Evolutionary conservation across 2,113 vertebrate species (phyloP).

Genomic region (Poecile atricapillus): DNA sequence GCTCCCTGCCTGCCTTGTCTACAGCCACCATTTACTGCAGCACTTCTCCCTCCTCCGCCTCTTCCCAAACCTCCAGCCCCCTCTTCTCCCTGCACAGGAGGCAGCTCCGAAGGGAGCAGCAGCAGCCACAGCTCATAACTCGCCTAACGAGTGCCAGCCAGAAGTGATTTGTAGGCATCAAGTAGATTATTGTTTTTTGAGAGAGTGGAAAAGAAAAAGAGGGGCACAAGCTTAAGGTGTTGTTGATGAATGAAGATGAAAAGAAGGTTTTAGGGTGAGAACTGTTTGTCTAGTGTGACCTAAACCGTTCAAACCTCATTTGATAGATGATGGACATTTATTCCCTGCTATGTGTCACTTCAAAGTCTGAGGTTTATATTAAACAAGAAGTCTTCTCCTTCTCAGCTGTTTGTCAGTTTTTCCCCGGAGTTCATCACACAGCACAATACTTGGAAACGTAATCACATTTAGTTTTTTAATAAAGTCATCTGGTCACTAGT

Average conservation of each 20-base stretch:
- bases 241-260: constrained; percentile 55
- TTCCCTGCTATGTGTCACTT: constrained; percentile 43
- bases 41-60: background rate
- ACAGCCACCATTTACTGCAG: background rate
- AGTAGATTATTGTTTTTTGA: constrained; percentile 48
- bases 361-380: constrained; percentile 33
- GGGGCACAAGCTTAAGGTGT: constrained; percentile 31
- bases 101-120: background rate
- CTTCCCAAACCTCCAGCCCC: background rate
- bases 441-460: constrained; percentile 44
- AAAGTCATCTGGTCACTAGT: constrained; percentile 65
- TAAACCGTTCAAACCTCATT: constrained; percentile 40
- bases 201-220: constrained; percentile 19
- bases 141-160: constrained; percentile 27
- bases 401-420: constrained; percentile 5
- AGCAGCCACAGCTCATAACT: constrained; percentile 50
- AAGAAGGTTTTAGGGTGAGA: constrained; percentile 47
- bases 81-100: background rate
- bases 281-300: constrained; percentile 48
- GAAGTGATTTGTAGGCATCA: constrained; percentile 56
- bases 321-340: constrained; percentile 57
- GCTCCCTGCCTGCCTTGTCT: background rate
- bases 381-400: constrained; percentile 40
- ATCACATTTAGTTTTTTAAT: constrained; percentile 70
- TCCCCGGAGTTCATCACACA: constrained; percentile 36